Evolutionary conservation across 2,888 invertebrate genomes (phyloP).

Genomic region (Drosophila neoperkinsi): DNA sequence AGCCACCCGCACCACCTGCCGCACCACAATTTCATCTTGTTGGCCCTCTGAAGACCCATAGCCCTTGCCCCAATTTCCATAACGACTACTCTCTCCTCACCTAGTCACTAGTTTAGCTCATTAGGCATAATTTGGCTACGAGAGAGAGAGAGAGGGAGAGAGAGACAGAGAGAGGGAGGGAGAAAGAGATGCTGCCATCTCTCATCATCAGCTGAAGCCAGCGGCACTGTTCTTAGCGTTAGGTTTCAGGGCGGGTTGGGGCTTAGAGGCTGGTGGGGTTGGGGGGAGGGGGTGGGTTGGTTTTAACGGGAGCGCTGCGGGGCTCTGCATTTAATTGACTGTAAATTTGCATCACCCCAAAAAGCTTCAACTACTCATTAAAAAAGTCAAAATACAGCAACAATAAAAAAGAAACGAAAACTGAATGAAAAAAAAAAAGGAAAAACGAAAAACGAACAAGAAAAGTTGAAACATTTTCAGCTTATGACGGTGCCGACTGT

Average conservation of each 20-base stretch:
- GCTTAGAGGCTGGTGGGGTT: too few species aligned
- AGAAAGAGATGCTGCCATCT: slow-evolving; percentile 19
- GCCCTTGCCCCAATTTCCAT: slow-evolving; percentile 1
- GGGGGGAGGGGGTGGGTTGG: neutral
- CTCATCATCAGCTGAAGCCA: slow-evolving; percentile 23
- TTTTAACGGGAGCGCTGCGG: slow-evolving; percentile 15
- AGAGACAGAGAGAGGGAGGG: neutral
- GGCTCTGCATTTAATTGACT: slow-evolving; percentile 72
- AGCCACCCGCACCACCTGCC: neutral
- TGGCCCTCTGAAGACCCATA: neutral
- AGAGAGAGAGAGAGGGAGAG: neutral
- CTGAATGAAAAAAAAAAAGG: neutral
- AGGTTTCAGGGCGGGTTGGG: neutral
- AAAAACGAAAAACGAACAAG: neutral
- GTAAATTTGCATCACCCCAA: slow-evolving; percentile 73
- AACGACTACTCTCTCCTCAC: neutral
- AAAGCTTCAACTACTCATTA: slow-evolving; percentile 75
- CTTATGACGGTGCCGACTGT: neutral
- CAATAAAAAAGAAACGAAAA: neutral
- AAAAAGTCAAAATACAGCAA: slow-evolving; percentile 39
- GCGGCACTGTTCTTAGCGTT: slow-evolving; percentile 16
- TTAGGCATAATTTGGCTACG: slow-evolving; percentile 70
- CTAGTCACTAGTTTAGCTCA: slow-evolving; percentile 58
- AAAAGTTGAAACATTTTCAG: neutral
- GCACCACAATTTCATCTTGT: neutral